Percentiles rank a stretch among this genome's conserved stretches.
phyloP scores from a whole-genome alignment of 2,113 vertebrate genomes.

The Tylochromis polylepis region DNA sequence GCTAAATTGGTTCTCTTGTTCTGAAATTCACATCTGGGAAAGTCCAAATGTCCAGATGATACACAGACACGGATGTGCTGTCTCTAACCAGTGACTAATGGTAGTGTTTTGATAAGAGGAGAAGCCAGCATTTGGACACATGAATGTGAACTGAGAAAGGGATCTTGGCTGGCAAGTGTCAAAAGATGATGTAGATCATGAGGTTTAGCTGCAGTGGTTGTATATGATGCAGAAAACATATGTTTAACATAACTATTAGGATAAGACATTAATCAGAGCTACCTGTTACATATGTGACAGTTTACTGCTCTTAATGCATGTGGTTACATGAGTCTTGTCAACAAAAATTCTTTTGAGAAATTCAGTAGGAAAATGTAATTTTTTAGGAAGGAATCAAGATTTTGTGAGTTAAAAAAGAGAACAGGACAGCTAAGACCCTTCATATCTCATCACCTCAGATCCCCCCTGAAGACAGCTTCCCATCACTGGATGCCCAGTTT shows the following conservation, averaged over 20 bases:
- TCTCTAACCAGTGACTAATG: background rate
- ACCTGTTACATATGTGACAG: background rate
- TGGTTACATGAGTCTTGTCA: background rate
- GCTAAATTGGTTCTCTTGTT: background rate
- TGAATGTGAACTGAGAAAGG: background rate
- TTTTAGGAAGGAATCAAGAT: background rate
- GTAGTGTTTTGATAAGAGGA: background rate
- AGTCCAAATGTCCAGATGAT: background rate
- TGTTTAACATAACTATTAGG: background rate
- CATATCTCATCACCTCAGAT: conserved; percentile 44
- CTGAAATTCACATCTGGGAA: background rate
- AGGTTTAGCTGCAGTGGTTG: background rate
- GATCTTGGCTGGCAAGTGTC: background rate
- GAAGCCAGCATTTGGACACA: background rate
- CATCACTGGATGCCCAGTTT: conserved; percentile 41
- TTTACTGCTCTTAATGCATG: background rate
- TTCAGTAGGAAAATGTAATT: background rate
- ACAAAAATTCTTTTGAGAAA: background rate
- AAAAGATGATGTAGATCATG: background rate
- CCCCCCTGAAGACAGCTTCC: conserved; percentile 4
- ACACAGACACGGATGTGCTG: background rate
- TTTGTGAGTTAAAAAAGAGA: conserved; percentile 2
- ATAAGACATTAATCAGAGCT: background rate
- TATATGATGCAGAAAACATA: background rate
- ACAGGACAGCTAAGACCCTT: conserved; percentile 28